These are phyloP conservation scores for Lethenteron reissneri DNA, from an alignment of 2,113 vertebrate species.

Conservation along the genomic window DNA sequence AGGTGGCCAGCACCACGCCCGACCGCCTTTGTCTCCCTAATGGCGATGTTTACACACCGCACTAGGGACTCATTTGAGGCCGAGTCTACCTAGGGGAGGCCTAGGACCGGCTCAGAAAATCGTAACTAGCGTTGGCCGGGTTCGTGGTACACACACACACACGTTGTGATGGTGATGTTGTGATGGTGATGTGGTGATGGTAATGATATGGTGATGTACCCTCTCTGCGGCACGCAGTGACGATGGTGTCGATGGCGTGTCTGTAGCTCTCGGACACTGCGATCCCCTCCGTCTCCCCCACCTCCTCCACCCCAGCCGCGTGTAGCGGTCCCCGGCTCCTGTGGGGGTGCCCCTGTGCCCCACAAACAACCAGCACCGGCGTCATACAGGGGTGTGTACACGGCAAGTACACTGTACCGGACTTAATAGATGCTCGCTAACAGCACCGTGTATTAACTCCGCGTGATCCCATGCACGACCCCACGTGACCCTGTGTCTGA, in stretches of 20 bases:
- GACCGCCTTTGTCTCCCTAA: too few relatives aligned
- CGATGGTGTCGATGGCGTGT: constrained; percentile 27
- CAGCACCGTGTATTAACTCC: neutral
- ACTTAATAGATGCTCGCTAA: too few relatives aligned
- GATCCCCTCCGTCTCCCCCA: constrained; percentile 20
- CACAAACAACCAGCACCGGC: constrained; percentile 3
- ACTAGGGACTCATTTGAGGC: too few relatives aligned
- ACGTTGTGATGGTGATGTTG: too few relatives aligned
- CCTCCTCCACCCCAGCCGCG: constrained; percentile 32
- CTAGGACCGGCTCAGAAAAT: too few relatives aligned
- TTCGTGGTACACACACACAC: too few relatives aligned
- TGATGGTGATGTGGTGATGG: neutral
- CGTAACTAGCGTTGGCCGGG: too few relatives aligned
- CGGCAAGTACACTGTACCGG: constrained; percentile 6
- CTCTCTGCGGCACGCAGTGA: constrained; percentile 44
- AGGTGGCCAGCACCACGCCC: neutral
- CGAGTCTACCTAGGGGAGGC: too few relatives aligned
- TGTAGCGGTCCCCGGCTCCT: constrained; percentile 22
- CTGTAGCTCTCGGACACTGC: constrained; percentile 23
- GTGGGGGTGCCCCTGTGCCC: constrained; percentile 9
- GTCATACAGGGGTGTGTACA: constrained; percentile 21
- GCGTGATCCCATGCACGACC: constrained; percentile 21
- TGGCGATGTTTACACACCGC: too few relatives aligned
- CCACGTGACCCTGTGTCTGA: neutral
- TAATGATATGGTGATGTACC: neutral